Percentiles rank a stretch among this genome's conserved stretches.
phyloP scores from a whole-genome alignment of 2,888 invertebrate genomes.

The Clusia tigrina region DNA sequence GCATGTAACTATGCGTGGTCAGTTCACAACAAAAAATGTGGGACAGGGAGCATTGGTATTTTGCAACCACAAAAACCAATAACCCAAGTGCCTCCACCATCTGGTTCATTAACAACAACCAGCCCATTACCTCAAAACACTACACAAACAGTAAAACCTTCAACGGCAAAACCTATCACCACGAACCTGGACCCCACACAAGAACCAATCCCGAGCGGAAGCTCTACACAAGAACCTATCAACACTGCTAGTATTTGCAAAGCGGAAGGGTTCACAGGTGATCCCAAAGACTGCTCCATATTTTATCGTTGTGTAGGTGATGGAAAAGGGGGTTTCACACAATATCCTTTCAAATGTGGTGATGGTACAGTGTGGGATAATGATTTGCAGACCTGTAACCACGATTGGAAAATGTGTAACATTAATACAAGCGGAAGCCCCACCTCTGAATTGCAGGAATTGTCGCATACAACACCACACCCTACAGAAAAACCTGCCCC shows the following conservation, averaged over 20 bases:
- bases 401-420: constrained; percentile 54
- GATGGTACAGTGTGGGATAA: constrained; percentile 73
- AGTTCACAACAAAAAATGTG: constrained; percentile 49
- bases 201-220: constrained; percentile 28
- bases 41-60: constrained; percentile 30
- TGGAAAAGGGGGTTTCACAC: constrained; percentile 69
- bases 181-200: constrained; percentile 24
- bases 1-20: constrained; percentile 66
- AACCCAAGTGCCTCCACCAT: constrained; percentile 30
- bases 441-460: constrained; percentile 9
- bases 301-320: constrained; percentile 75
- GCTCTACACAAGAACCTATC: constrained; percentile 24
- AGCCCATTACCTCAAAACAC: constrained; percentile 31
- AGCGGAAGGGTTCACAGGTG: constrained; percentile 64
- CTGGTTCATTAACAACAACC: constrained; percentile 33
- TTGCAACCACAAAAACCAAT: constrained; percentile 22
- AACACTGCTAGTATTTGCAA: constrained; percentile 54
- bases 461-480: constrained; percentile 13
- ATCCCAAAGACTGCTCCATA: constrained; percentile 68
- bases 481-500: constrained; percentile 17
- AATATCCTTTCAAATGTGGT: constrained; percentile 72
- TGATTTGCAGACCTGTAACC: constrained; percentile 59
- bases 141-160: constrained; percentile 31
- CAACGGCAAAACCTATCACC: constrained; percentile 31
- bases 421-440: constrained; percentile 21